These are phyloP conservation scores for Entomyzon cyanotis DNA, from an alignment of 2,113 vertebrate species.

Conservation along the genomic window DNA sequence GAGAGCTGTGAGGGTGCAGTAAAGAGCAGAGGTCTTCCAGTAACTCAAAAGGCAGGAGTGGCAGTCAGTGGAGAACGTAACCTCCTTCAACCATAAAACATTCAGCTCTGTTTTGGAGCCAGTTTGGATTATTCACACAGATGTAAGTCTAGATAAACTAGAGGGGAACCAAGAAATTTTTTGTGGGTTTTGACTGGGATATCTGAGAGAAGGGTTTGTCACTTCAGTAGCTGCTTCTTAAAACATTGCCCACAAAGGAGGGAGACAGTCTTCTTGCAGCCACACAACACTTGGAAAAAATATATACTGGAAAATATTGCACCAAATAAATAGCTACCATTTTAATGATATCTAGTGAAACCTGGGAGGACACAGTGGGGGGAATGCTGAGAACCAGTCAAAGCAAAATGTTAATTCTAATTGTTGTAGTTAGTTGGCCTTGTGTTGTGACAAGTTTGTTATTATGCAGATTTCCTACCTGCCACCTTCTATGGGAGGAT, in stretches of 20 bases:
- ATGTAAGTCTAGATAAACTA: neutral
- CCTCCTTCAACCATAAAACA: neutral
- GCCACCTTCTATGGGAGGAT: constrained; percentile 68
- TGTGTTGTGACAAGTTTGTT: constrained; percentile 74
- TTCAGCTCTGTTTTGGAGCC: neutral
- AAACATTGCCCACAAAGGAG: neutral
- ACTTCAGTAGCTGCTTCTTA: neutral
- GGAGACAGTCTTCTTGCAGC: neutral
- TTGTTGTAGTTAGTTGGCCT: constrained; percentile 63
- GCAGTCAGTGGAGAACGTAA: neutral
- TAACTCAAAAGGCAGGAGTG: neutral
- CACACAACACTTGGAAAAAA: neutral
- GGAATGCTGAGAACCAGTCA: constrained; percentile 42
- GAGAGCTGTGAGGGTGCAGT: fast-evolving
- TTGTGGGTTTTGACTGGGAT: neutral
- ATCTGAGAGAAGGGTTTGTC: neutral
- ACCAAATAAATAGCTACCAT: neutral
- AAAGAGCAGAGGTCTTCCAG: neutral
- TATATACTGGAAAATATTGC: neutral
- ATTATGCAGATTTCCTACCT: constrained; percentile 75
- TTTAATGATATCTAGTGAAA: neutral
- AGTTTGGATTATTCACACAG: neutral
- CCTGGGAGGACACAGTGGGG: neutral
- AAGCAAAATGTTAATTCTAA: constrained; percentile 71
- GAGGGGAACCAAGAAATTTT: neutral